These are phyloP conservation scores for Galerucella pusilla DNA, from an alignment of 2,888 invertebrate species.

Conservation along the genomic window DNA sequence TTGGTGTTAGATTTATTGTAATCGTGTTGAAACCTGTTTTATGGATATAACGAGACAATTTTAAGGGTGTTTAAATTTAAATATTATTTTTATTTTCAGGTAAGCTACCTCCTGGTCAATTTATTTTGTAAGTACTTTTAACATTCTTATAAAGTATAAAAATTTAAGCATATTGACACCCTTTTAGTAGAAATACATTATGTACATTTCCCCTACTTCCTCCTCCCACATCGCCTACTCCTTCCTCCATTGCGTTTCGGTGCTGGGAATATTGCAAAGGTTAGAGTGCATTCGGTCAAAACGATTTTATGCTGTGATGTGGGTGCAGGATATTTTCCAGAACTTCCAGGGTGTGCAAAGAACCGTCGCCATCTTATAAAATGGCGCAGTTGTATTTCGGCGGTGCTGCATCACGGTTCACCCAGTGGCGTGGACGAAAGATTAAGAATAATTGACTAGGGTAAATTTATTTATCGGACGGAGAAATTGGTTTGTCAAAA, in stretches of 20 bases:
- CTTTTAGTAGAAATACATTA: not conserved
- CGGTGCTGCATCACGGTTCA: not conserved
- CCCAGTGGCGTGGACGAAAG: not conserved
- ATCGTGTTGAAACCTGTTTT: too few species aligned
- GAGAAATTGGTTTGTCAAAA: too few species aligned
- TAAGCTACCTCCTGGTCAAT: too few species aligned
- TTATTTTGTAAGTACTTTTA: too few species aligned
- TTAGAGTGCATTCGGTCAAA: conserved; percentile 41
- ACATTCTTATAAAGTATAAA: too few species aligned
- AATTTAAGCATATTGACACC: too few species aligned
- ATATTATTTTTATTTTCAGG: too few species aligned
- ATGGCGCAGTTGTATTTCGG: conserved; percentile 1
- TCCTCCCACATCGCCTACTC: not conserved
- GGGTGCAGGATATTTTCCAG: conserved; percentile 16
- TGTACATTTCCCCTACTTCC: not conserved
- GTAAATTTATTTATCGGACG: too few species aligned
- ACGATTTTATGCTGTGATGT: conserved; percentile 1
- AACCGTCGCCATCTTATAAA: conserved; percentile 12
- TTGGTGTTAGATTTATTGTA: not conserved
- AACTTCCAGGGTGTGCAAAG: conserved; percentile 8
- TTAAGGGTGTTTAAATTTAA: too few species aligned
- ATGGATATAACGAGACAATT: too few species aligned
- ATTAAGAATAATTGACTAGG: too few species aligned
- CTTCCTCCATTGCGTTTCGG: not conserved
- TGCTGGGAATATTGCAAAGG: conserved; percentile 31